A percentile compares a stretch with the other conserved stretches of the same genome.
Conservation (phyloP, 2,888 invertebrate genomes). For the Scaptomyza tumidula region DNA sequence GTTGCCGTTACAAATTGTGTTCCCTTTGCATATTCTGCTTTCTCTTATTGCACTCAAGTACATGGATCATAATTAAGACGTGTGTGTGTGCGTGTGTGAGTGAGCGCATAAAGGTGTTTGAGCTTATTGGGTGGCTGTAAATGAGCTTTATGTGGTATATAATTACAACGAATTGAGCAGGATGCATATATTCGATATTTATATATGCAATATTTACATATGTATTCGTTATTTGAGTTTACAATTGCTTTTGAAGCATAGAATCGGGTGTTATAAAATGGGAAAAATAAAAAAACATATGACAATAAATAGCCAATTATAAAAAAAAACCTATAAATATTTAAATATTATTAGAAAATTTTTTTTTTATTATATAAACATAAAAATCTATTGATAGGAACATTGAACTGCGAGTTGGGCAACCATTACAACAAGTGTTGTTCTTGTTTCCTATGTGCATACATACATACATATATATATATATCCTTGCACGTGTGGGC, state of each 20-base stretch:
- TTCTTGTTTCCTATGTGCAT: slow-evolving; percentile 16
- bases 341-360: too few relatives aligned
- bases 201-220: neutral
- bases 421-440: slow-evolving; percentile 77
- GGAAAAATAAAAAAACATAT: too few relatives aligned
- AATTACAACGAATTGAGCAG: neutral
- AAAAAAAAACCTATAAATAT: too few relatives aligned
- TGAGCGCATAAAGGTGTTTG: slow-evolving; percentile 36
- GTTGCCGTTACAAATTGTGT: slow-evolving; percentile 42
- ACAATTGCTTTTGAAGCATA: neutral
- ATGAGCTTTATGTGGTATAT: slow-evolving; percentile 12
- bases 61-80: slow-evolving; percentile 66
- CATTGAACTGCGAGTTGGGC: slow-evolving; percentile 44
- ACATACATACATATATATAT: neutral
- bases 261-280: too few relatives aligned
- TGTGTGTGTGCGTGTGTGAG: neutral
- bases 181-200: slow-evolving; percentile 27
- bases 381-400: slow-evolving; percentile 60
- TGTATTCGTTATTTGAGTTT: neutral
- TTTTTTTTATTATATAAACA: slow-evolving; percentile 65
- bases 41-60: slow-evolving; percentile 37
- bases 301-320: too few relatives aligned
- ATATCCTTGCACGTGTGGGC: neutral
- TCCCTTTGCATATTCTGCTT: slow-evolving; percentile 55
- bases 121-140: slow-evolving; percentile 42